Percentiles rank a stretch among this genome's conserved stretches.
phyloP scores from a whole-genome alignment of 2,113 vertebrate species.

The Toxotes chatareus region DNA sequence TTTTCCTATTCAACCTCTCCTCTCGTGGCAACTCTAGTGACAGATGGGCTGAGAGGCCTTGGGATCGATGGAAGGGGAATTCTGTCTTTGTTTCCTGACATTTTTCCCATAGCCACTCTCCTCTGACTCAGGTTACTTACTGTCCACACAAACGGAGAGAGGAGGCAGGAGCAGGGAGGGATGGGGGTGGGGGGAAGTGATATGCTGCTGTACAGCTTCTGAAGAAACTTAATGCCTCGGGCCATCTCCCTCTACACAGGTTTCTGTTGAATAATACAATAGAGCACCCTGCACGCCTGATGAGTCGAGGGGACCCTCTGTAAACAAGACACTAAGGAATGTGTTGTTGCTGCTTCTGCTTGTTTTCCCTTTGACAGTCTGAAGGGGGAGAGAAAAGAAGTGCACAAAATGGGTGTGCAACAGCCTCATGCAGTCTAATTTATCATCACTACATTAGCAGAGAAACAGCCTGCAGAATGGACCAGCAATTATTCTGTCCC shows the following conservation, averaged over 20 bases:
- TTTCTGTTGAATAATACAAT: constrained; percentile 83
- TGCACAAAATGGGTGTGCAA: constrained; percentile 45
- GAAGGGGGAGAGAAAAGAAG: constrained; percentile 34
- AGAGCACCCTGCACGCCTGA: constrained; percentile 72
- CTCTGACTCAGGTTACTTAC: constrained; percentile 79
- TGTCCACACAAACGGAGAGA: constrained; percentile 68
- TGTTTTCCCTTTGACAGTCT: constrained; percentile 51
- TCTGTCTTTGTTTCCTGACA: constrained; percentile 80
- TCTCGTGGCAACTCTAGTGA: constrained; percentile 62
- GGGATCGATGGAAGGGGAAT: constrained; percentile 72
- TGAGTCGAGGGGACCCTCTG: constrained; percentile 63
- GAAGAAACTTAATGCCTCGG: constrained; percentile 81
- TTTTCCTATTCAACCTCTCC: constrained; percentile 70
- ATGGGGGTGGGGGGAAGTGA: constrained; percentile 63
- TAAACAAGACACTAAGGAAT: constrained; percentile 74
- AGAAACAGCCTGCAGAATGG: constrained; percentile 61
- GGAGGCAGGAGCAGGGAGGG: constrained; percentile 37
- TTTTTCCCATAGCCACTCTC: constrained; percentile 76
- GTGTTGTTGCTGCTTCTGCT: constrained; percentile 54
- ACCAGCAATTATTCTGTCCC: constrained; percentile 61
- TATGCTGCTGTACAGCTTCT: constrained; percentile 72
- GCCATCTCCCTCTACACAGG: constrained; percentile 78
- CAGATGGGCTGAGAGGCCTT: constrained; percentile 67
- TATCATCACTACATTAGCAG: constrained; percentile 64
- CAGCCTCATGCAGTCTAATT: constrained; percentile 51